Conservation (phyloP, 2,888 invertebrate genomes). For the Diachrysia chrysitis region DNA sequence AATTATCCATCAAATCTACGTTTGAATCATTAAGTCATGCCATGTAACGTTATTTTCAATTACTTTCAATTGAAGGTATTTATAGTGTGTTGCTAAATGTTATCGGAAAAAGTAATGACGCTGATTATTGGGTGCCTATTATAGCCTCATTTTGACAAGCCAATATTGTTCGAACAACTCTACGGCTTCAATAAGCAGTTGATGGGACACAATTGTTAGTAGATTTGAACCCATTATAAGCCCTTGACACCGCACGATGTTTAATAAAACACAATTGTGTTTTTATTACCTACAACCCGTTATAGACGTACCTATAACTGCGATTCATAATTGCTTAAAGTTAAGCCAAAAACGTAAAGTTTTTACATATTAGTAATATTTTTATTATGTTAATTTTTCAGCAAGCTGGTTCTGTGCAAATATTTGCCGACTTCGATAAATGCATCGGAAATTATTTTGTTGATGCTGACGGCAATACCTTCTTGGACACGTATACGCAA, state of each 20-base stretch:
- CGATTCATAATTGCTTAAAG: no score
- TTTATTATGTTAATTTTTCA: slow-evolving; percentile 75
- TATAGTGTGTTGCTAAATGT: no score
- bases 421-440: slow-evolving; percentile 98
- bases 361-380: background rate
- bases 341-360: no score
- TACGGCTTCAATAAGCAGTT: background rate
- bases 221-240: background rate
- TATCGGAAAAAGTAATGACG: no score
- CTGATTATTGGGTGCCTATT: background rate
- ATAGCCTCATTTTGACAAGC: background rate
- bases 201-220: background rate
- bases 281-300: background rate
- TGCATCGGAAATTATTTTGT: slow-evolving; percentile 97
- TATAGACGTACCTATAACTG: no score
- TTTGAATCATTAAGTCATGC: no score
- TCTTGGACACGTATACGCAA: slow-evolving; percentile 98
- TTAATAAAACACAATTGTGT: background rate
- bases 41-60: background rate
- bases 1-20: no score
- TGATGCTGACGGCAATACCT: slow-evolving; percentile 97
- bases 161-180: background rate
- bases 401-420: slow-evolving; percentile 94
- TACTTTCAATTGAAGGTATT: no score
- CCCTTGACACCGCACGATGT: background rate